Evolutionary conservation across 2,797 vertebrate species (phyloP), one percentile per base, ranked within the genome.

Genomic region (Epinephelus awoara): DNA sequence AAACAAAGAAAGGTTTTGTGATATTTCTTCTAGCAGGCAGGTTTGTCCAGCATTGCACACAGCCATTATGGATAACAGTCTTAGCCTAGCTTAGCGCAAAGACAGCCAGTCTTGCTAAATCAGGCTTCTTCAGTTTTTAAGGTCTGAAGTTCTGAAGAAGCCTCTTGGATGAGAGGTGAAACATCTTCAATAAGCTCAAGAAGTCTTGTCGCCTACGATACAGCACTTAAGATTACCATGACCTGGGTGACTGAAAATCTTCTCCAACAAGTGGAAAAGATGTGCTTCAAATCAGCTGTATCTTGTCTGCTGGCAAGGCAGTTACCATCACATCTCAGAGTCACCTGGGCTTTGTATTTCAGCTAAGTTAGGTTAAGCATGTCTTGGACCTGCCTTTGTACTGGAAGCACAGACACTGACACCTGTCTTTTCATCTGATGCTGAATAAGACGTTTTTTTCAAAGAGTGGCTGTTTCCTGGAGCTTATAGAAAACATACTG

Each of bases 1-100:
- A 82, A 77, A 68, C 65, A 80, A 75, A 70, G 47, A 29, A 59
- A 82, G 46, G 62, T 51, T 47, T 12, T 72, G 50, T 69, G 55
- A 52, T 51, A 27, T 50, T 75, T 0, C 61, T 64, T 66, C 55
- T 17, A 13, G 59, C 40, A 23, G 67, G 38, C 40, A 19, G 74
- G 65, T 76, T 76, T 62, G 40, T 67, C 56, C 42, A 61, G 29
- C 55, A 55, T 63, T 55, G 65, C 67, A 56, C 51, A 67, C 4
- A 15, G 3, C 29, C 15, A 14, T 75, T 62, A 59, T 66, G 8
- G 42, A 52, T 70, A 34, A 34, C 34, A 29, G 27, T 29, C 27
- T 29, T 29, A 29, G 27, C 27, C 27, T 29, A 29, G 19, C 18
- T 23, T 66, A 59, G 23, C 63, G 62, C 44, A 62, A 77, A 66